These are phyloP conservation scores for Camponotus pennsylvanicus DNA, from an alignment of 1,140 invertebrate species.

Conservation along the genomic window DNA sequence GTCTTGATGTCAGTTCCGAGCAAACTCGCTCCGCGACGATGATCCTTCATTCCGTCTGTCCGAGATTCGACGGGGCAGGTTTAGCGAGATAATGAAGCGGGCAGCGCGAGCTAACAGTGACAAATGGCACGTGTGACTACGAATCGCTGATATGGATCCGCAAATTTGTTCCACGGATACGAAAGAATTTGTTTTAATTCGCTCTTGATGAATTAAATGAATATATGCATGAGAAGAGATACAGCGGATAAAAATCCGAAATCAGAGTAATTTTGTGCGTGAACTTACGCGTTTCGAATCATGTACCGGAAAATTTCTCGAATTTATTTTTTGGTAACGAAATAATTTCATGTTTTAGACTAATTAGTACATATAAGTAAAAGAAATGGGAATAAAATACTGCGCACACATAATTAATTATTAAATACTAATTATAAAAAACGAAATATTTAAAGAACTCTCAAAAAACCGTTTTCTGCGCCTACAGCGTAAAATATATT, in stretches of 20 bases:
- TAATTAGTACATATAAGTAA: not conserved
- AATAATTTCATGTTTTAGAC: not conserved
- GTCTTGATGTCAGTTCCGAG: conserved; percentile 66
- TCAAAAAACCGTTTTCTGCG: not conserved
- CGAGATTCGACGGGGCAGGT: conserved; percentile 37
- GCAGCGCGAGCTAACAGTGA: conserved; percentile 16
- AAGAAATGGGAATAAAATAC: not conserved
- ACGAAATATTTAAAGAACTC: not conserved
- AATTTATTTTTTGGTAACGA: not conserved
- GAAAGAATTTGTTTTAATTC: conserved; percentile 26
- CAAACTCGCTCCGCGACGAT: conserved; percentile 31
- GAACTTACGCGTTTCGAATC: not conserved
- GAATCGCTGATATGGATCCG: conserved; percentile 32
- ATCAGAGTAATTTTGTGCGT: not conserved
- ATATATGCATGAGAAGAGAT: conserved; percentile 41
- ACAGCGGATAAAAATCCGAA: conserved; percentile 1
- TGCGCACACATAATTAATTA: not conserved
- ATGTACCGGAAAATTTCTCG: not conserved
- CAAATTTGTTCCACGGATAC: conserved; percentile 32
- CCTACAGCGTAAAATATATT: not conserved
- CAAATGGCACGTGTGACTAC: conserved; percentile 5
- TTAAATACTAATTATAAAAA: not conserved
- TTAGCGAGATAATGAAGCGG: conserved; percentile 43
- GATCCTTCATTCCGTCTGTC: conserved; percentile 45
- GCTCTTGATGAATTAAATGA: conserved; percentile 53